Conservation (phyloP, 92 coral and sea anemone species). For the Nematostella vectensis region DNA sequence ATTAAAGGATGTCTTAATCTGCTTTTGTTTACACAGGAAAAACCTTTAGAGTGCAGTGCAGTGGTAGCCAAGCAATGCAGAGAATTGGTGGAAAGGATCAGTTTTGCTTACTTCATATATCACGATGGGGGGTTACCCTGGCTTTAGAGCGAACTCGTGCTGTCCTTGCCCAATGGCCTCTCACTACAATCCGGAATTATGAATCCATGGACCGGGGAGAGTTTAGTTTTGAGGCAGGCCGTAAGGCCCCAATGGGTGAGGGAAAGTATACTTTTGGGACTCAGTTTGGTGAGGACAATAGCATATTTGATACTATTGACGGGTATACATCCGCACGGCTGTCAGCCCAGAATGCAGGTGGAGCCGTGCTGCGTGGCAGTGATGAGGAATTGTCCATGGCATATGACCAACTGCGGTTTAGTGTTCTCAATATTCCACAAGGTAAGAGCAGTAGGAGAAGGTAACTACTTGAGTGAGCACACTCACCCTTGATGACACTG, state of each 20-base stretch:
- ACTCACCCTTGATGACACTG: too few relatives aligned
- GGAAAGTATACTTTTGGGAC: constrained; percentile 81
- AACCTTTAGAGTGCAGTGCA: constrained; percentile 72
- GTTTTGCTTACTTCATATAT: constrained; percentile 74
- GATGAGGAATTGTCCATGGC: constrained; percentile 67
- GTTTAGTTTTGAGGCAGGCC: constrained; percentile 89
- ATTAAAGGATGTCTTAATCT: too few relatives aligned
- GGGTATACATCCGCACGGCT: constrained; percentile 60
- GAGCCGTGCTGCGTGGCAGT: constrained; percentile 23
- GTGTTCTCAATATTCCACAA: constrained; percentile 50
- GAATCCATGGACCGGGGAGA: constrained; percentile 83
- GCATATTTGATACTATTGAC: constrained; percentile 84
- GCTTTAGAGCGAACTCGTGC: constrained; percentile 92
- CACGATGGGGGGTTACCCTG: constrained; percentile 88
- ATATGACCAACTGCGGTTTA: constrained; percentile 74
- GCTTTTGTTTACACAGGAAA: constrained; percentile 48
- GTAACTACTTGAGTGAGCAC: too few relatives aligned
- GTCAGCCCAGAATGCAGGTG: constrained; percentile 23
- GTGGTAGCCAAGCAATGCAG: constrained; percentile 75
- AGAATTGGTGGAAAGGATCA: constrained; percentile 89
- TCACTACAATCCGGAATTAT: constrained; percentile 88
- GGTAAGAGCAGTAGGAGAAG: constrained; percentile 44
- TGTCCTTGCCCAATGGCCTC: constrained; percentile 97
- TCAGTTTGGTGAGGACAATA: constrained; percentile 77
- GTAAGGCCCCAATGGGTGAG: constrained; percentile 95